Conservation (phyloP, 2,797 vertebrate genomes). For the Gadopsis bispinosus region DNA sequence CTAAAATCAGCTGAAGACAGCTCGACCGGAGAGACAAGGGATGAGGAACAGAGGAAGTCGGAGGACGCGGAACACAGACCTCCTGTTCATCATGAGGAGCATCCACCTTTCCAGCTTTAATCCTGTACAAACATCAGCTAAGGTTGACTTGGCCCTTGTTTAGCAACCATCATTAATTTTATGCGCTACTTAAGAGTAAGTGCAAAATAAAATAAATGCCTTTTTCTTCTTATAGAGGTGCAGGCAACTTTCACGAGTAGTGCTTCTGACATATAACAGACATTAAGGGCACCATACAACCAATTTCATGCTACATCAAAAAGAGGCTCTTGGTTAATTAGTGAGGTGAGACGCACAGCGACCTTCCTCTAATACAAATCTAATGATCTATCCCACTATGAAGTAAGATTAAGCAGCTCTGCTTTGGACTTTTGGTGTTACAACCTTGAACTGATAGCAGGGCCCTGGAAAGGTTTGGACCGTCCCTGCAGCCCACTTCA, state of each 20-base stretch:
- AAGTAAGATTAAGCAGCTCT: constrained; percentile 19
- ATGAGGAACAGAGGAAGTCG: no score
- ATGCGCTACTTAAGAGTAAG: constrained; percentile 13
- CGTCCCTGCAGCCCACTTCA: no score
- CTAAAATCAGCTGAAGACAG: no score
- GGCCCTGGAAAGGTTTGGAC: no score
- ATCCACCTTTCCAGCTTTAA: not conserved
- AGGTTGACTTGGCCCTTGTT: constrained; percentile 7
- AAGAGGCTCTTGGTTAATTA: constrained; percentile 30
- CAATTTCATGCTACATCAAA: constrained; percentile 54
- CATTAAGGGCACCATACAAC: constrained; percentile 21
- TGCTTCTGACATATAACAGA: constrained; percentile 40
- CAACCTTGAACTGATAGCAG: no score
- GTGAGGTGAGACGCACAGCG: constrained; percentile 25
- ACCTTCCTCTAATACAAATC: constrained; percentile 23
- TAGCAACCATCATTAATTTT: constrained; percentile 18
- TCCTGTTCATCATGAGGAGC: no score
- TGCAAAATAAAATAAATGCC: constrained; percentile 26
- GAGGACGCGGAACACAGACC: no score
- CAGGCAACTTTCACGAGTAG: constrained; percentile 3
- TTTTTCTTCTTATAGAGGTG: constrained; percentile 27
- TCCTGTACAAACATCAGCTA: not conserved
- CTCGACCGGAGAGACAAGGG: no score
- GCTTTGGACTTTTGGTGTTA: no score
- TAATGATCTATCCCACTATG: constrained; percentile 25